phyloP scores from a whole-genome alignment of 2,888 invertebrate species.

The Drosophila vallismaia region DNA sequence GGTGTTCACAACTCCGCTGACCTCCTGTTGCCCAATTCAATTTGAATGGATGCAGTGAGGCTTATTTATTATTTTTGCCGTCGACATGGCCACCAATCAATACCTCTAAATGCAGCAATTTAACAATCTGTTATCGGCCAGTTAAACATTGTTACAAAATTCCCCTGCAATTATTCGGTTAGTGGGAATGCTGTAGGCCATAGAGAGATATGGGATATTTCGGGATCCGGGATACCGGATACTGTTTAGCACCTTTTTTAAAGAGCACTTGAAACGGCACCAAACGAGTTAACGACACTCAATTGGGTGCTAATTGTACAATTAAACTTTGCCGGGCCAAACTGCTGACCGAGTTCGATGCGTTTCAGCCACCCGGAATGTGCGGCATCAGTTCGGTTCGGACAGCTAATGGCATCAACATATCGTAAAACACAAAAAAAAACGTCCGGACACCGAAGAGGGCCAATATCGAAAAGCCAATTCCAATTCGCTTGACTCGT shows the following conservation, averaged over 20 bases:
- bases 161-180: conserved; percentile 1
- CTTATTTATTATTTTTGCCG: conserved; percentile 21
- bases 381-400: conserved; percentile 53
- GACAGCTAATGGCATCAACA: conserved; percentile 62
- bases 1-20: conserved; percentile 3
- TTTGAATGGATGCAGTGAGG: not conserved
- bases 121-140: conserved; percentile 34
- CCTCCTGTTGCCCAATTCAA: conserved; percentile 8
- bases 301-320: conserved; percentile 80
- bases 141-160: conserved; percentile 16
- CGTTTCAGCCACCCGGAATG: conserved; percentile 18
- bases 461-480: conserved; percentile 22
- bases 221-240: not conserved
- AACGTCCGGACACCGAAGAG: conserved; percentile 20
- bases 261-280: conserved; percentile 54
- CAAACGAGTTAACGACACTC: conserved; percentile 76
- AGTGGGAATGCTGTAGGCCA: conserved; percentile 4
- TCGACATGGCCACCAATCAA: conserved; percentile 8
- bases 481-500: conserved; percentile 28
- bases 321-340: conserved; percentile 63
- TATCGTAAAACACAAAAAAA: conserved; percentile 42
- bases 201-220: not conserved
- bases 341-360: conserved; percentile 22
- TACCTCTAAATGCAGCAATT: conserved; percentile 18
- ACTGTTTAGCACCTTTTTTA: conserved; percentile 67